Base-by-base conservation (phyloP, 2,888 invertebrate species). In the Athalia cordata region DNA sequence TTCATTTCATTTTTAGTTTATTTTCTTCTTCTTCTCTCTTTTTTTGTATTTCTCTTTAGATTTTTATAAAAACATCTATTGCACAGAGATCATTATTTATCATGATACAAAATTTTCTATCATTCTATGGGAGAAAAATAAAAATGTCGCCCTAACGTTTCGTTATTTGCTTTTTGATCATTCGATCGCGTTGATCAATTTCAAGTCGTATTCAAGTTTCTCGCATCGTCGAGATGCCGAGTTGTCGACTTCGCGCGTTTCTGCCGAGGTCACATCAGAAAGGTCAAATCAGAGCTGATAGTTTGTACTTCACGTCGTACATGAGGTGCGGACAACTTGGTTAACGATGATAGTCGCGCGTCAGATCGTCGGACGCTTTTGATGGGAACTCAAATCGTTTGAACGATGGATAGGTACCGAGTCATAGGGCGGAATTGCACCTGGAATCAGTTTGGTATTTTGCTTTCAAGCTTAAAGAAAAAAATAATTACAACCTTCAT, bases 261-360 rank as follows among this genome's bases (percentile, higher is more conserved):
- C 15, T 9, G 67, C 67, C 9, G 8, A 65, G 64, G 13, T 52
- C 55, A 55, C 70, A 55, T 55, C 43, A n/a, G 7, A 0, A 45
- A 55, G 70, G 70, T 70, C 70, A 50, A 55, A 50, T 6, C 11
- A 55, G 47, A 59, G 29, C 29, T 29, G 29, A 29, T 29, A 0
- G 29, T 29, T 29, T 50, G 74, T 74, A 47, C 74, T 59, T 47
- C 47, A 49, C 49, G 66, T 29, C 0, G 49, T 1, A 45, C 61
- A n/a, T 61, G 61, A 74, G 61, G 74, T 59, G 74, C 74, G 74
- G 61, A 74, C 74, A 74, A 61, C 61, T 61, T 62, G 74, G 74
- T 74, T 74, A 74, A 74, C 74, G 74, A 74, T 74, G 74, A 74
- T 61, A 61, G 74, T 74, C 29, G 29, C 29, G 29, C 29, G 29